A percentile compares a stretch with the other conserved stretches of the same genome.
Conservation (phyloP, 2,888 invertebrate species). For the Parnassius glacialis region DNA sequence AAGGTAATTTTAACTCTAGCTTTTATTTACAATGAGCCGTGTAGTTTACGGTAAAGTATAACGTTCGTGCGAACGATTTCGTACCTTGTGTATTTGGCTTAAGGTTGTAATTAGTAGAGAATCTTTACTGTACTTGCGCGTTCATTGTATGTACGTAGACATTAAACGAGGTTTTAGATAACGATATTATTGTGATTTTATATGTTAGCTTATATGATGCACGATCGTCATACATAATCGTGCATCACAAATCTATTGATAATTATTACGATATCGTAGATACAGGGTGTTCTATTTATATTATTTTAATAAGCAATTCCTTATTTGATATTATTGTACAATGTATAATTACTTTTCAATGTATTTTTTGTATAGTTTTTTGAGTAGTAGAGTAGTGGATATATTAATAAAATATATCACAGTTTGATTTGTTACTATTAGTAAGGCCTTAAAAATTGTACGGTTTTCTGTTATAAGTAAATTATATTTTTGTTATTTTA, state of each 20-base stretch:
- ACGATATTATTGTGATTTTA: conserved; percentile 22
- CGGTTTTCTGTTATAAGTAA: too few relatives aligned
- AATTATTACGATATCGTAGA: background rate
- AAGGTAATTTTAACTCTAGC: conserved; percentile 18
- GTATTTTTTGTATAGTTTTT: too few relatives aligned
- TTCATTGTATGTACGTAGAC: conserved; percentile 13
- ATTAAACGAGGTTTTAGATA: conserved; percentile 13
- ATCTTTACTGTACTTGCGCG: background rate
- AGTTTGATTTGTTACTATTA: too few relatives aligned
- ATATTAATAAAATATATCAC: too few relatives aligned
- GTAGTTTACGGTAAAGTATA: background rate
- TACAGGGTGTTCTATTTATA: background rate
- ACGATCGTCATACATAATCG: background rate
- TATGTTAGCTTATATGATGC: conserved; percentile 8
- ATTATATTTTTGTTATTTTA: too few relatives aligned
- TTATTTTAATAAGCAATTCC: too few relatives aligned
- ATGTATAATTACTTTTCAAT: too few relatives aligned
- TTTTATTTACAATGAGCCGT: conserved; percentile 12
- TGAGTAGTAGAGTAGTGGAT: too few relatives aligned
- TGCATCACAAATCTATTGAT: conserved; percentile 1
- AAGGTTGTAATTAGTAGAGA: conserved; percentile 10
- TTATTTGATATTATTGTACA: too few relatives aligned
- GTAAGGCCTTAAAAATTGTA: too few relatives aligned
- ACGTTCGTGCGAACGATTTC: background rate
- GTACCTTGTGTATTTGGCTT: background rate